These are phyloP conservation scores for Esperia sulphurella DNA, from an alignment of 2,888 invertebrate genomes.

Conservation along the genomic window DNA sequence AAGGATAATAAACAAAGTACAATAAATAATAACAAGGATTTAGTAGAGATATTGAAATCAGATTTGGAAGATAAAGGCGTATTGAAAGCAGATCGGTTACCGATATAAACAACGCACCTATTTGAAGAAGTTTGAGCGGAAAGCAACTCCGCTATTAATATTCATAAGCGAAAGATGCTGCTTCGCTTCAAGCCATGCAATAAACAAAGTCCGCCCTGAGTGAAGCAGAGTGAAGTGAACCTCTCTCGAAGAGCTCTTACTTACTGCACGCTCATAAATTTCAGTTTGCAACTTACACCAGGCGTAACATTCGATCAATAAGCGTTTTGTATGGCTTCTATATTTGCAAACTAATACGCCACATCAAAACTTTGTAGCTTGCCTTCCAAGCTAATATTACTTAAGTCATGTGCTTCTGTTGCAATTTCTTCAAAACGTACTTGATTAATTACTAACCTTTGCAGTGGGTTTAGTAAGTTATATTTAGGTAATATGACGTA, in stretches of 20 bases:
- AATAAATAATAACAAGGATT: too few species aligned
- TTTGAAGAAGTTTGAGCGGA: conserved; percentile 61
- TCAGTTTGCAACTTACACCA: conserved; percentile 73
- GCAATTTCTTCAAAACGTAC: conserved; percentile 7
- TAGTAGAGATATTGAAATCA: not conserved
- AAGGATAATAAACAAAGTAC: too few species aligned
- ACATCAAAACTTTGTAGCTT: conserved; percentile 64
- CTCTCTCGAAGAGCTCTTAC: conserved; percentile 59
- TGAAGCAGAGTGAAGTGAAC: conserved; percentile 47
- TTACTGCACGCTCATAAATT: conserved; percentile 69
- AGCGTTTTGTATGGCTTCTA: conserved; percentile 75
- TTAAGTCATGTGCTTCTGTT: conserved; percentile 41
- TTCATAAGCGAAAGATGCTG: conserved; percentile 66
- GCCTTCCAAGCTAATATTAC: conserved; percentile 58
- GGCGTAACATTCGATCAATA: conserved; percentile 75
- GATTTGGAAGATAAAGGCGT: not conserved
- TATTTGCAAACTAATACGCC: conserved; percentile 76
- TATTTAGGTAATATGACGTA: conserved; percentile 5
- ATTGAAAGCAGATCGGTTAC: conserved; percentile 24
- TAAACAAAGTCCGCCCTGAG: conserved; percentile 65
- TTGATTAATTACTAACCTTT: conserved; percentile 23
- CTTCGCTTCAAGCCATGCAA: conserved; percentile 62
- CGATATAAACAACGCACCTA: conserved; percentile 51
- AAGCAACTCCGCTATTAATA: conserved; percentile 67
- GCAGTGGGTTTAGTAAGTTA: conserved; percentile 9